These are phyloP conservation scores for Polia nebulosa DNA, from an alignment of 2,888 invertebrate species.

Conservation along the genomic window DNA sequence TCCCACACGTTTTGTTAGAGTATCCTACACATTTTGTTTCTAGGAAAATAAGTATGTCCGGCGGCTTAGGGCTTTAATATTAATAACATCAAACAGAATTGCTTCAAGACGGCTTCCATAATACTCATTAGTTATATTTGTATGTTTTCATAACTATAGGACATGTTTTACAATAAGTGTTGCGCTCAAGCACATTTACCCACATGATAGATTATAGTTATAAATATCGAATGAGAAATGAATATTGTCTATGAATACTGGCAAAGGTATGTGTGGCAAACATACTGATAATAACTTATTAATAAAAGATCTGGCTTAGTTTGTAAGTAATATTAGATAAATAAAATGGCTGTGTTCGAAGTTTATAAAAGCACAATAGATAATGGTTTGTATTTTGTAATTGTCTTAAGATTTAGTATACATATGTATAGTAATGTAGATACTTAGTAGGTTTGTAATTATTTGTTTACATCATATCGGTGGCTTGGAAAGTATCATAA, in stretches of 20 bases:
- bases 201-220: slow-evolving; percentile 9
- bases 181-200: slow-evolving; percentile 42
- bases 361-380: slow-evolving; percentile 85
- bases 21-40: too few species aligned
- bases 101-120: slow-evolving; percentile 74
- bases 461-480: slow-evolving; percentile 9
- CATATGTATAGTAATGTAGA: slow-evolving; percentile 57
- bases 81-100: slow-evolving; percentile 55
- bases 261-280: neutral
- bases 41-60: too few species aligned
- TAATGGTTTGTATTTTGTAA: slow-evolving; percentile 81
- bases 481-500: slow-evolving; percentile 21
- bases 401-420: slow-evolving; percentile 52
- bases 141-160: slow-evolving; percentile 66
- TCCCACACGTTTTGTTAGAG: too few species aligned
- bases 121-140: slow-evolving; percentile 58
- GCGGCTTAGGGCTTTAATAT: too few species aligned
- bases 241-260: slow-evolving; percentile 10
- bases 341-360: slow-evolving; percentile 90
- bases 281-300: slow-evolving; percentile 32
- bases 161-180: slow-evolving; percentile 52
- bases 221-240: neutral
- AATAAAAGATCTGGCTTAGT: slow-evolving; percentile 61
- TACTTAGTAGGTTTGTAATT: slow-evolving; percentile 43
- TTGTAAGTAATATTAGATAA: slow-evolving; percentile 78